Evolutionary conservation across 2,113 vertebrate genomes (phyloP), one percentile per base, ranked within the genome.

Genomic region (Sinosuthora webbiana): DNA sequence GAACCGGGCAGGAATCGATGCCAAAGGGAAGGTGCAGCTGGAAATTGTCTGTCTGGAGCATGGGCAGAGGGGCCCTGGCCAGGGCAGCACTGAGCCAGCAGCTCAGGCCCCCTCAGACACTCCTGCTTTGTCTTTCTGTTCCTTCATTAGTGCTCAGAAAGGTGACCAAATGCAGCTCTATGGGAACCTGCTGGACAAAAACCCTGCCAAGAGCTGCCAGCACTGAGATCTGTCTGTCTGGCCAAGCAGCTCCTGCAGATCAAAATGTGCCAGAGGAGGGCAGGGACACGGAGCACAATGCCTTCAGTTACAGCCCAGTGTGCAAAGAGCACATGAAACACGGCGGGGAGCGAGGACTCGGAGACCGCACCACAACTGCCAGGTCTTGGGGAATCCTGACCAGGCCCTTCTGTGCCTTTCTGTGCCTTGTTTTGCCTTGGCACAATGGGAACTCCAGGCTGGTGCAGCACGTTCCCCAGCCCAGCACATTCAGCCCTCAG

Each of bases 21-120:
- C 53, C 78, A 71, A 77, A 57, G 37, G 80, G 91, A 44, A 87
- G 81, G 59, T 7, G 79, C 50, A 22, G 4, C 7, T 64, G 76
- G 24, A 76, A 93, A 57, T 23, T 18, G 77, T 75, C 75, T 86
- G 82, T 18, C 68, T 73, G 84, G 30, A 81, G 63, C 1, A 1
- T 0, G 53, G 1, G 8, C 1, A 56, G 76, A 13, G 22, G 81
- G 17, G 20, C 71, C 21, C 20, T 1, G 18, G 73, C 77, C 60
- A 19, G 87, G 68, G 49, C 68, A 25, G 55, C 3, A 3, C 70
- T 5, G 31, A 60, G 69, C 2, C 0, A 39, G 9, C 6, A 1
- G n/a, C 83, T 76, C 3, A 0, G 33, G 27, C 8, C 4, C 1
- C 0, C 50, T 52, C 55, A 11, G 11, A 41, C 1, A 0, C 41